Evolutionary conservation across 2,113 vertebrate species (phyloP).

Genomic region (Podiceps cristatus): DNA sequence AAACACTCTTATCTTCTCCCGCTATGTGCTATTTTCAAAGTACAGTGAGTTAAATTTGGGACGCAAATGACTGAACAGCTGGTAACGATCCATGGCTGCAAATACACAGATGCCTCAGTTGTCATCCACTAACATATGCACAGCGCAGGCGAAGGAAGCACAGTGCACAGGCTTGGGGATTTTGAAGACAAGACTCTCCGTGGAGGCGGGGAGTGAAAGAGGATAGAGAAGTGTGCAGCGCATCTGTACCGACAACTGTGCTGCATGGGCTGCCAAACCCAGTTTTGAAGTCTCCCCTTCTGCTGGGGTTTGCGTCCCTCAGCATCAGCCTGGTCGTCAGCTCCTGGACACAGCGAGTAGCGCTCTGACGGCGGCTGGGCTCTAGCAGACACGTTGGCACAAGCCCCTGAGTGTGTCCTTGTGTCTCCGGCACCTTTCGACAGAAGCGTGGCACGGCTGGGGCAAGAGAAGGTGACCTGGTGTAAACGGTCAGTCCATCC

Average conservation of each 20-base stretch:
- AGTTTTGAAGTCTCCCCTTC: neutral
- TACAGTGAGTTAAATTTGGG: conserved; percentile 54
- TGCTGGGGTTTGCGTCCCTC: neutral
- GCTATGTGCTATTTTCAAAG: conserved; percentile 38
- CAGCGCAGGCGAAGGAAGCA: neutral
- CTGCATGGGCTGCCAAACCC: neutral
- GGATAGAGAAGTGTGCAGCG: neutral
- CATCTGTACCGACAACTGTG: fast-evolving
- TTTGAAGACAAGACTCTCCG: neutral
- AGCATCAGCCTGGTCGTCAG: neutral
- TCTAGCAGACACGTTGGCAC: neutral
- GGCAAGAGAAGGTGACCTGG: neutral
- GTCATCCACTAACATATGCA: conserved; percentile 29
- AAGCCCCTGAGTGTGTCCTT: neutral
- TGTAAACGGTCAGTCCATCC: neutral
- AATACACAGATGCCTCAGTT: conserved; percentile 20
- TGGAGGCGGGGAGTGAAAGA: neutral
- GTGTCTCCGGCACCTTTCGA: neutral
- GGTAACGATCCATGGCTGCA: conserved; percentile 25
- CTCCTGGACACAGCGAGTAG: neutral
- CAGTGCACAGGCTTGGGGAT: neutral
- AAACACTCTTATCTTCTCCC: conserved; percentile 28
- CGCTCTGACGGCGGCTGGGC: neutral
- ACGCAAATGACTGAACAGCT: conserved; percentile 63
- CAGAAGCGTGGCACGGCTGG: neutral